Conservation (phyloP, 2,888 invertebrate species). For the Eledona agricola region DNA sequence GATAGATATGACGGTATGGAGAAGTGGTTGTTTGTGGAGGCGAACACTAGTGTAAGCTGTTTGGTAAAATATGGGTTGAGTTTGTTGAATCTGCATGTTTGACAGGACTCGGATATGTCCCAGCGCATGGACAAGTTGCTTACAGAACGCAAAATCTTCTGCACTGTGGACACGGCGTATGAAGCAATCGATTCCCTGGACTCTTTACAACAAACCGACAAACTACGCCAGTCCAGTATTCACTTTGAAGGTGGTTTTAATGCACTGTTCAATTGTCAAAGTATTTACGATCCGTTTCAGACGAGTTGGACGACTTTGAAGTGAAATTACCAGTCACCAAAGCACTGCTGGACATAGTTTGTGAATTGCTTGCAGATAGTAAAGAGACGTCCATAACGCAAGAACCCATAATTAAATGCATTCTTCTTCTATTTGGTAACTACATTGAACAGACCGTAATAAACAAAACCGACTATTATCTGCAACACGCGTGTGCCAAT, state of each 20-base stretch:
- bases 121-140: constrained; percentile 65
- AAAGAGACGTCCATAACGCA: constrained; percentile 61
- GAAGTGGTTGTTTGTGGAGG: constrained; percentile 64
- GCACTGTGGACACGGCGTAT: constrained; percentile 69
- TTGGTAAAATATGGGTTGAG: neutral
- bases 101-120: constrained; percentile 61
- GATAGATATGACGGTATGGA: constrained; percentile 57
- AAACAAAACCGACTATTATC: constrained; percentile 44
- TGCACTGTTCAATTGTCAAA: no score
- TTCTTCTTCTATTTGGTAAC: constrained; percentile 62
- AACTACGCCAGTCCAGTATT: constrained; percentile 40
- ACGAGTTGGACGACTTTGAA: constrained; percentile 65
- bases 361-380: constrained; percentile 63
- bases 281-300: constrained; percentile 54
- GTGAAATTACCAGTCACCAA: constrained; percentile 63
- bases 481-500: constrained; percentile 47
- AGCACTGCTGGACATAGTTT: constrained; percentile 62
- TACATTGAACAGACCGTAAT: constrained; percentile 56
- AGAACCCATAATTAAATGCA: constrained; percentile 64
- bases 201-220: constrained; percentile 47
- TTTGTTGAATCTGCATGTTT: constrained; percentile 12
- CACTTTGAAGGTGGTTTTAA: constrained; percentile 49
- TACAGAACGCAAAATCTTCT: constrained; percentile 66
- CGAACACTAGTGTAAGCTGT: constrained; percentile 56
- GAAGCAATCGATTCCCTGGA: constrained; percentile 71